phyloP scores from a whole-genome alignment of 2,113 vertebrate genomes.

The Andinoacara biseriatus region DNA sequence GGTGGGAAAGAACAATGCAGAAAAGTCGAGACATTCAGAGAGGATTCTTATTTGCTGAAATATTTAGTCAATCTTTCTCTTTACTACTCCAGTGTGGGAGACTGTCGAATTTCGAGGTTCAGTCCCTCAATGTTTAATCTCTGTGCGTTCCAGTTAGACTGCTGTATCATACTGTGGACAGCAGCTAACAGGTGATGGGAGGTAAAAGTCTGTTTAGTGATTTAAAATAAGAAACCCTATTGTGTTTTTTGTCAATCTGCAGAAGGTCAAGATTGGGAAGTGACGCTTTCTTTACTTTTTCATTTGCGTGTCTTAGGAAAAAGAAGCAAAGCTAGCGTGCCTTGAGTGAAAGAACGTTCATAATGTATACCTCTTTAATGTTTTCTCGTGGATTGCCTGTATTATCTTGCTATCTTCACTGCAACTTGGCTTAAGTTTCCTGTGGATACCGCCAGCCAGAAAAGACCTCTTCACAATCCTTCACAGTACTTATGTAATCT shows the following conservation, averaged over 20 bases:
- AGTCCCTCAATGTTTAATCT: too few relatives aligned
- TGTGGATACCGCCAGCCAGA: constrained; percentile 28
- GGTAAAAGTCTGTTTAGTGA: not conserved
- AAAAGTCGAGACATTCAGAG: not conserved
- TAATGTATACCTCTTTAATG: not conserved
- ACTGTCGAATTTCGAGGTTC: not conserved
- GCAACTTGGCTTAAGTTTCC: constrained; percentile 12
- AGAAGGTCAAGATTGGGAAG: not conserved
- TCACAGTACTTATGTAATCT: constrained; percentile 71
- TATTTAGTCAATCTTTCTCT: not conserved
- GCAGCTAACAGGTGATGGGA: too few relatives aligned
- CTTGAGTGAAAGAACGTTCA: not conserved
- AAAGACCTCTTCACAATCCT: constrained; percentile 36
- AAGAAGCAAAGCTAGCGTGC: not conserved
- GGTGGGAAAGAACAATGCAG: constrained; percentile 12
- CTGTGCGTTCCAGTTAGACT: too few relatives aligned
- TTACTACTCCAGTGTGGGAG: not conserved
- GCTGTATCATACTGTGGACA: too few relatives aligned
- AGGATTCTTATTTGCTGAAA: not conserved
- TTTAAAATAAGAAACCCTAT: not conserved
- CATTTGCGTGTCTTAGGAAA: not conserved
- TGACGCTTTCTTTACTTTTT: not conserved
- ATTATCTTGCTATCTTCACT: not conserved
- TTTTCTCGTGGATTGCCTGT: not conserved
- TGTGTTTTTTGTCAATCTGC: not conserved